Percentiles rank a stretch among this genome's conserved stretches.
Conservation (phyloP, 2,797 vertebrate genomes). For the Clarias platycephalus region DNA sequence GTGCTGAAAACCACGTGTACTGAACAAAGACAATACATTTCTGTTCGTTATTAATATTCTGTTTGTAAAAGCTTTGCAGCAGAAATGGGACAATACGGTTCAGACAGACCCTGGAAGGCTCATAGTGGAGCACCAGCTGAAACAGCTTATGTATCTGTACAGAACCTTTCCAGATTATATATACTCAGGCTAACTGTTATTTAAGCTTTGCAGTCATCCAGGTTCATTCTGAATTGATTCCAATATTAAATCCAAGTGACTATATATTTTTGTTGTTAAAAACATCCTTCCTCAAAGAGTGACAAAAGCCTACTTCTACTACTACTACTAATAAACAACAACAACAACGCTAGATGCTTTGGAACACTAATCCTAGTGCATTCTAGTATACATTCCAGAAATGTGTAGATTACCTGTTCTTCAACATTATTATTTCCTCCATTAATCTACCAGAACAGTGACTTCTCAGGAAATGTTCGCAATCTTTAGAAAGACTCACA, state of each 20-base stretch:
- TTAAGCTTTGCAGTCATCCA: not conserved
- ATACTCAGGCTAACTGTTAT: too few relatives aligned
- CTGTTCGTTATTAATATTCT: not conserved
- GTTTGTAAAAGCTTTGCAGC: not conserved
- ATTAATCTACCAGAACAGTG: conserved; percentile 3
- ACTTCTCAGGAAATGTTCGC: not conserved
- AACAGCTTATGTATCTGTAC: conserved; percentile 6
- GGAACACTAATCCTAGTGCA: not conserved
- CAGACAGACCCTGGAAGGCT: not conserved
- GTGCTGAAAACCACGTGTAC: not conserved
- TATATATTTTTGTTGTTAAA: not conserved
- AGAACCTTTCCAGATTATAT: not conserved
- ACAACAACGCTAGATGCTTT: too few relatives aligned
- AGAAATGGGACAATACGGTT: not conserved
- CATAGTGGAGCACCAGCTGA: conserved; percentile 12
- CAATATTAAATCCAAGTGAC: not conserved
- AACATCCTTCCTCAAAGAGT: not conserved
- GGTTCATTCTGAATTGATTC: not conserved
- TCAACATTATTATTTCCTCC: conserved; percentile 17
- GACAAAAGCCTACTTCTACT: not conserved
- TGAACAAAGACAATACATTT: not conserved
- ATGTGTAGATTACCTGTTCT: conserved; percentile 42
- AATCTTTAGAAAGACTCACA: not conserved
- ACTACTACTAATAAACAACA: not conserved
- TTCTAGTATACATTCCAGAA: conserved; percentile 26